Base-by-base conservation (phyloP, 2,113 vertebrate species). In the Alectura lathami region DNA sequence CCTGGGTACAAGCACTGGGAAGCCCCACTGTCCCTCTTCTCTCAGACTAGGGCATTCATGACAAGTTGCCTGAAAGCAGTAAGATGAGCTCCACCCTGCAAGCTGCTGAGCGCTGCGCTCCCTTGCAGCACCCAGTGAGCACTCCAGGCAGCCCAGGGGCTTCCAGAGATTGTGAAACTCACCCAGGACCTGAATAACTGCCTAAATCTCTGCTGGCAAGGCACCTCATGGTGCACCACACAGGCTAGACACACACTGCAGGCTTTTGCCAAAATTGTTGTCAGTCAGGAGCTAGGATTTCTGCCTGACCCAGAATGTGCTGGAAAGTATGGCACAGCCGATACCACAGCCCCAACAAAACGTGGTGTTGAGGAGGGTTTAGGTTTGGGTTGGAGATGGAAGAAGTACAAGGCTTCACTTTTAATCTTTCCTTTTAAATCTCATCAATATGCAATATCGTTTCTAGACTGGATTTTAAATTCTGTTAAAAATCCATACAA, bases 1-100 rank as follows among this genome's bases (percentile, higher is more conserved):
- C 47, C 72, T 72, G 34, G 51, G 51, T 92, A 78, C 64, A 56
- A 83, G 56, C 80, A 86, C 76, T 96, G 95, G 78, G 96, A 96
- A 96, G 23, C 6, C 0, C n/a, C 91, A 78, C 95, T 90, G 90
- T 93, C 92, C 60, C 76, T 74, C 51, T 40, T 62, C 95, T 94
- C 94, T 88, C 94, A 75, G 83, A 91, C 68, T 74, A n/a, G 32
- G 68, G n/a, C 66, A 91, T 87, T 92, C 62, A 89, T 36, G 24
- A 91, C 82, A n/a, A 75, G 40, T 32, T 75, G 22, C 83, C 95
- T 92, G 86, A 67, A 90, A 94, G 83, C 17, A 38, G 67, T 43
- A 60, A 0, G 8, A 81, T 0, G 13, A 64, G 69, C 88, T 90
- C 90, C 90, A 93, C 93, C 85, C 88, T 86, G n/a, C 30, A 81